phyloP scores from a whole-genome alignment of 2,113 vertebrate genomes.

The Myotis brandtii region DNA sequence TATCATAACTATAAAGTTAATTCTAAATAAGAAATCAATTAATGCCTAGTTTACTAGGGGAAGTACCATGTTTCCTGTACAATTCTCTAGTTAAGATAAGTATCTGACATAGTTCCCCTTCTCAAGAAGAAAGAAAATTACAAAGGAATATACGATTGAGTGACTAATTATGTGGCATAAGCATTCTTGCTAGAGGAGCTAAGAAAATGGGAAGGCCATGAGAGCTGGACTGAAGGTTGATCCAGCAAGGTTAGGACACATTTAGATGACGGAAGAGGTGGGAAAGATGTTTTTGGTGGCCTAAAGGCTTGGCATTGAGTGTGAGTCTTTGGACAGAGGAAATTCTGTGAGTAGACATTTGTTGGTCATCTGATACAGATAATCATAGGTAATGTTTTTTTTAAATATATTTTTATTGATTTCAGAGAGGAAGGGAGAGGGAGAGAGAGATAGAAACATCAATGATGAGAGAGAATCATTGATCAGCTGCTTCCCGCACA shows the following conservation, averaged over 20 bases:
- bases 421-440: too few relatives aligned
- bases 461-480: too few relatives aligned
- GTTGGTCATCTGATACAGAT: background rate
- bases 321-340: background rate
- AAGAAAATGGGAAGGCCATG: background rate
- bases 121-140: background rate
- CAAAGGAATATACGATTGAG: background rate
- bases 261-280: background rate
- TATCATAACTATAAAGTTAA: background rate
- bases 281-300: background rate
- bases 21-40: background rate
- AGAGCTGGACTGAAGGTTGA: background rate
- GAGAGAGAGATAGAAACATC: too few relatives aligned
- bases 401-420: too few relatives aligned
- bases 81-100: background rate
- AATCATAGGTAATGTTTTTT: background rate
- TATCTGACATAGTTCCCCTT: background rate
- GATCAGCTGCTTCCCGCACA: too few relatives aligned
- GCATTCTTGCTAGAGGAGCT: background rate
- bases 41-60: background rate
- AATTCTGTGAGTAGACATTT: background rate
- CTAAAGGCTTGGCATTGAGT: background rate
- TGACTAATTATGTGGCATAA: background rate
- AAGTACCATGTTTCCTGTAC: background rate
- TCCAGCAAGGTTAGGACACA: background rate